phyloP scores from a whole-genome alignment of 2,797 vertebrate species.

The Gorsachius magnificus region DNA sequence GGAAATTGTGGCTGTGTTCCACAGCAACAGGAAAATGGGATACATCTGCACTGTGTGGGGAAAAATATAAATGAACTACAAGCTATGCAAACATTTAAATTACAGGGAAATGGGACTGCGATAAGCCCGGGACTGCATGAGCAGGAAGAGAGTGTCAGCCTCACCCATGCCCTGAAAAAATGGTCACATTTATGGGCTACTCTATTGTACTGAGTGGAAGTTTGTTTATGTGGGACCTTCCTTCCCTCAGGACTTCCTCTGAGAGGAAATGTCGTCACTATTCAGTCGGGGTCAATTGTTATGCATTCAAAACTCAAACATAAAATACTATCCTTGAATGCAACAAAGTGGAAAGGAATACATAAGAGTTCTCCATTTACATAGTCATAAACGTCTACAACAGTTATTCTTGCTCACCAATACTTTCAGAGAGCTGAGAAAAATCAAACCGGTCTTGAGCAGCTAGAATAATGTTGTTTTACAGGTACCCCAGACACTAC shows the following conservation, averaged over 20 bases:
- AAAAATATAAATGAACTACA: slow-evolving; percentile 56
- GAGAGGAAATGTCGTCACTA: slow-evolving; percentile 68
- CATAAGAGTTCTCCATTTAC: slow-evolving; percentile 29
- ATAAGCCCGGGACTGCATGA: slow-evolving; percentile 55
- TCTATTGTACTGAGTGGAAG: slow-evolving; percentile 65
- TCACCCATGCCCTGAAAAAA: slow-evolving; percentile 68
- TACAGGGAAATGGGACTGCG: slow-evolving; percentile 57
- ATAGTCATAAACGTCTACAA: neutral
- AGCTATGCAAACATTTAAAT: slow-evolving; percentile 68
- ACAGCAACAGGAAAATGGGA: slow-evolving; percentile 76
- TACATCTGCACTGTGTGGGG: slow-evolving; percentile 63
- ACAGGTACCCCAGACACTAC: neutral
- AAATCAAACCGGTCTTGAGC: neutral
- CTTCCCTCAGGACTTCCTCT: slow-evolving; percentile 67
- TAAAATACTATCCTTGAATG: slow-evolving; percentile 44
- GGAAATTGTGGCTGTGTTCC: slow-evolving; percentile 56
- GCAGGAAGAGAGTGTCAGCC: slow-evolving; percentile 67
- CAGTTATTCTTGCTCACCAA: neutral
- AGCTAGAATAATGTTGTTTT: neutral
- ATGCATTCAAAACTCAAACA: slow-evolving; percentile 50
- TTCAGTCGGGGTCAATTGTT: slow-evolving; percentile 64
- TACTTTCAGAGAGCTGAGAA: neutral
- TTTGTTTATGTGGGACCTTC: slow-evolving; percentile 71
- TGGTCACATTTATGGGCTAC: slow-evolving; percentile 54
- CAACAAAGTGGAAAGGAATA: slow-evolving; percentile 37